Evolutionary conservation across 2,888 invertebrate species (phyloP), one percentile per base, ranked within the genome.

Genomic region (Sisyra nigra): DNA sequence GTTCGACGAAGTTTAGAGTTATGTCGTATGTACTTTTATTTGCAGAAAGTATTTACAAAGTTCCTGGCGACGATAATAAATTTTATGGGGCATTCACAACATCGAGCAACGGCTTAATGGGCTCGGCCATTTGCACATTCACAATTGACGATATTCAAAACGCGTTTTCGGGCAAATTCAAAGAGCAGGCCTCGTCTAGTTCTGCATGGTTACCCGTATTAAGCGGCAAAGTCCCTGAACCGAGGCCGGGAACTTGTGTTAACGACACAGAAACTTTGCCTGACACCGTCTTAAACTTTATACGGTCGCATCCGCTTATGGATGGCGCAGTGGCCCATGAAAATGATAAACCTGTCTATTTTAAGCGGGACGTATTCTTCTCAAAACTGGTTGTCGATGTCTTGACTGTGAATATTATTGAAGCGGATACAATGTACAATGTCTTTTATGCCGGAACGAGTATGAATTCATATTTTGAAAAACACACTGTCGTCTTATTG

Each of bases 61-160:
- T 76, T 57, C 72, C 74, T 11, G 71, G 69, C 6, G 73, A 74
- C 49, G 65, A 71, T 45, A 66, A 62, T 56, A 69, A 65, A 48
- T 76, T 80, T 59, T 79, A 78, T 57, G 79, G 76, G 31, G 71
- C 76, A 9, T 80, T 80, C 57, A 76, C 76, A 40, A 79, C 79
- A 5, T 72, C 75, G 17, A 73, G 74, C 50, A 76, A 76, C 50
- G 78, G 78, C 3, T 66, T 79, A 44, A 71, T 72, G 44, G 76
- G 80, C 2, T 79, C 80, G 1, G 80, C 81, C 32, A 71, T 81
- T 49, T 81, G 81, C 59, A 72, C 75, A 13, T 81, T 72, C 60
- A 71, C 69, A 18, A 67, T 77, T 59, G 68, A 69, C 13, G 70
- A 73, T 44, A 76, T 81, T 49, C 74, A 80, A 53, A 71, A 69